phyloP scores from a whole-genome alignment of 2,888 invertebrate species.

The Cantharis nigra region DNA sequence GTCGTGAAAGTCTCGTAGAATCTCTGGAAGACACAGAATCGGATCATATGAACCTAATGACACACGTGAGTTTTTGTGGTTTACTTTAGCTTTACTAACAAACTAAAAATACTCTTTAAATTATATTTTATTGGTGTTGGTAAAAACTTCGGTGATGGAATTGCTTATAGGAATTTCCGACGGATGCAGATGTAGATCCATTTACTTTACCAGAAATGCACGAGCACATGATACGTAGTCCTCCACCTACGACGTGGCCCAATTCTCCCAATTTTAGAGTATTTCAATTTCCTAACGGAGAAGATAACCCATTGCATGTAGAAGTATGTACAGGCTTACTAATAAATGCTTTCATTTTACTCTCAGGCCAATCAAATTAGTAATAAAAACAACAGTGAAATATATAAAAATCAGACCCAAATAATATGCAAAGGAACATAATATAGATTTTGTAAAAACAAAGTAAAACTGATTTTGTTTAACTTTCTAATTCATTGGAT shows the following conservation, averaged over 20 bases:
- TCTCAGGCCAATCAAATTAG: not conserved
- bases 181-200: constrained; percentile 69
- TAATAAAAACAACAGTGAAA: no score
- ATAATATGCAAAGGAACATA: no score
- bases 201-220: constrained; percentile 78
- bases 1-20: constrained; percentile 78
- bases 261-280: constrained; percentile 61
- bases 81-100: not conserved
- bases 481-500: no score
- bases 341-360: not conserved
- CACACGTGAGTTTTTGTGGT: constrained; percentile 62
- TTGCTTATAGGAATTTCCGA: constrained; percentile 56
- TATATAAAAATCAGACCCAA: no score
- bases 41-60: constrained; percentile 77
- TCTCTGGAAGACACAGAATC: constrained; percentile 74
- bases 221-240: constrained; percentile 81
- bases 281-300: constrained; percentile 62
- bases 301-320: constrained; percentile 54
- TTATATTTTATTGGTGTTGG: constrained; percentile 22
- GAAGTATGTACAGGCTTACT: constrained; percentile 44
- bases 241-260: constrained; percentile 80
- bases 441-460: no score
- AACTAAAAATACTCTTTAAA: constrained; percentile 3
- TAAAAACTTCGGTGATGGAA: constrained; percentile 24
- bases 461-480: no score